Evolutionary conservation across 2,797 vertebrate genomes (phyloP), one percentile per base, ranked within the genome.

Genomic region (Numenius phaeopus): DNA sequence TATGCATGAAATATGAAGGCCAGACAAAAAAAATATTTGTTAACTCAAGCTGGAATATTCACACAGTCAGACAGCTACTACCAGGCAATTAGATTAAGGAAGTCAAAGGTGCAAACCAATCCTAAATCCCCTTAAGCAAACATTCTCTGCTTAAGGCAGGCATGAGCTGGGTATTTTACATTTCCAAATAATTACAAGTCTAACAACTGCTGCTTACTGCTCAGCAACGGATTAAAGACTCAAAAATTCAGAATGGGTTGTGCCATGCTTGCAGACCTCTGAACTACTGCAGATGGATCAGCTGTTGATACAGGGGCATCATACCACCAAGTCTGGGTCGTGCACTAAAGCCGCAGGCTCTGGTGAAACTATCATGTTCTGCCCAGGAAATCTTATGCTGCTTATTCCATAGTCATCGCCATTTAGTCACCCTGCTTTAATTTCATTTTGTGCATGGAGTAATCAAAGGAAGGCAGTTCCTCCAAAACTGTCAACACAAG

Each of bases 31-130:
- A 87, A 83, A 34, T n/a, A 61, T 64, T 91, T 91, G 64, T 93
- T 95, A 97, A 50, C 7, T 5, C 39, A 93, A 90, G 37, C 44
- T 86, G 71, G 40, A 95, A 89, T 92, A 83, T 66, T 88, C 76
- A 82, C 11, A 6, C 34, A 64, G 62, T 78, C 52, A 94, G 76
- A 49, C 19, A 90, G 24, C 58, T 91, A 86, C 67, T 83, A 85
- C 15, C 17, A 92, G 37, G 67, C 59, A 96, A 91, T 88, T 92
- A 82, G 55, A 86, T 67, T 72, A 76, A 76, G 50, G 80, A 96
- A 94, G 46, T 62, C 34, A 83, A 79, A 93, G 66, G 50, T 72
- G 44, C 46, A 89, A 93, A 86, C 40, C 54, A 89, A 24, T 69
- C 66, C 72, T 91, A 90, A 89, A 76, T 58, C 42, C 46, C 42